Evolutionary conservation across 2,113 vertebrate species (phyloP).

Genomic region (Pygoscelis adeliae): DNA sequence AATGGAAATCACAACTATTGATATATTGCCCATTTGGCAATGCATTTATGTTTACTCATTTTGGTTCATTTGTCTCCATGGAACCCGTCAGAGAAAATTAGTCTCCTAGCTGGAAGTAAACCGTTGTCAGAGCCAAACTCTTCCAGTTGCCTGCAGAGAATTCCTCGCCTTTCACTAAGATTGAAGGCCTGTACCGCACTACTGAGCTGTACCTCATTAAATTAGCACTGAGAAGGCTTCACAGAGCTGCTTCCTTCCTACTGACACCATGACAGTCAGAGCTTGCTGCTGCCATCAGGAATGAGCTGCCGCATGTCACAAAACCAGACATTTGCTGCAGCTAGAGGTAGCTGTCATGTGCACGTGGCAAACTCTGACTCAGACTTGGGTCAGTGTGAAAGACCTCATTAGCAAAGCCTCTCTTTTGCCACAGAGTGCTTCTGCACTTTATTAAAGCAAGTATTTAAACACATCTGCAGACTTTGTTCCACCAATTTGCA

Average conservation of each 20-base stretch:
- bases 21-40: background rate
- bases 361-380: background rate
- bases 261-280: background rate
- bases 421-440: background rate
- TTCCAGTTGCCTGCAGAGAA: constrained; percentile 1
- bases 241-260: background rate
- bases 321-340: background rate
- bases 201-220: background rate
- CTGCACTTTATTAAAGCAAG: background rate
- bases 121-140: background rate
- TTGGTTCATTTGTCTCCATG: constrained; percentile 17
- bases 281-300: background rate
- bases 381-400: background rate
- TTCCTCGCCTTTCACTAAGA: background rate
- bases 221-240: background rate
- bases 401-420: background rate
- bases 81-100: constrained; percentile 2
- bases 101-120: background rate
- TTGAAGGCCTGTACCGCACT: background rate
- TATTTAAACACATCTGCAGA: background rate
- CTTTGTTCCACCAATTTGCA: background rate
- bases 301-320: background rate
- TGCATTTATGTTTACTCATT: background rate
- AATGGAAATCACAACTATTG: background rate
- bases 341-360: background rate